Conservation (phyloP, 2,888 invertebrate species). For the Hydrotaea diabolus region DNA sequence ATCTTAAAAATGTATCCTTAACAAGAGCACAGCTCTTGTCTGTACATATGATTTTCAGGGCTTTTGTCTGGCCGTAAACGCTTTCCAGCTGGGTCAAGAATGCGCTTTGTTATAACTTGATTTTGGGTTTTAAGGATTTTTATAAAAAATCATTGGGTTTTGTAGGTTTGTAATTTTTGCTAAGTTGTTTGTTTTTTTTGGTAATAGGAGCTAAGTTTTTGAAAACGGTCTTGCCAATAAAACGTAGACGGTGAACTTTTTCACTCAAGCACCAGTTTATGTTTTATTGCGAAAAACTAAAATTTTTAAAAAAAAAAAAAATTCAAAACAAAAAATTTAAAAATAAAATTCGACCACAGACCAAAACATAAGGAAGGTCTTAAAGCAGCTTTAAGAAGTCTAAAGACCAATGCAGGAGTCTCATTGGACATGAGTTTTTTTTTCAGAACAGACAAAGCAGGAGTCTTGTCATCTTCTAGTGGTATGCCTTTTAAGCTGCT, state of each 20-base stretch:
- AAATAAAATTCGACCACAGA: too few species aligned
- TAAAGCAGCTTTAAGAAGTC: too few species aligned
- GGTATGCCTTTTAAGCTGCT: too few species aligned
- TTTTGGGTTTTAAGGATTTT: constrained; percentile 3
- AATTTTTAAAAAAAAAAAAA: background rate
- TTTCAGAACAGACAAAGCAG: too few species aligned
- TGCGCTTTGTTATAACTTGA: background rate
- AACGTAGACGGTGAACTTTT: background rate
- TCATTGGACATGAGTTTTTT: too few species aligned
- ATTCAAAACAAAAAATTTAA: background rate
- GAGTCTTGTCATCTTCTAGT: too few species aligned
- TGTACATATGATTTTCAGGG: background rate
- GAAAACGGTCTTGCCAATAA: constrained; percentile 7
- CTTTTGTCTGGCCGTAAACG: background rate
- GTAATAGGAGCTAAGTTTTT: constrained; percentile 2
- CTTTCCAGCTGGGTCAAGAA: background rate
- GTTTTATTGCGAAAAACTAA: background rate
- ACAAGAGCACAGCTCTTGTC: constrained; percentile 38
- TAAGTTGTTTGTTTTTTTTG: background rate
- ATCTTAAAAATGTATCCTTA: background rate
- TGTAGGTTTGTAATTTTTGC: constrained; percentile 22
- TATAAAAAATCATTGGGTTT: constrained; percentile 25
- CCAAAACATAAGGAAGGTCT: too few species aligned
- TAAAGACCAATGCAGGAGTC: too few species aligned
- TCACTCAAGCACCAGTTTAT: background rate